phyloP scores from a whole-genome alignment of 2,113 vertebrate genomes.

The Spilogale gracilis region DNA sequence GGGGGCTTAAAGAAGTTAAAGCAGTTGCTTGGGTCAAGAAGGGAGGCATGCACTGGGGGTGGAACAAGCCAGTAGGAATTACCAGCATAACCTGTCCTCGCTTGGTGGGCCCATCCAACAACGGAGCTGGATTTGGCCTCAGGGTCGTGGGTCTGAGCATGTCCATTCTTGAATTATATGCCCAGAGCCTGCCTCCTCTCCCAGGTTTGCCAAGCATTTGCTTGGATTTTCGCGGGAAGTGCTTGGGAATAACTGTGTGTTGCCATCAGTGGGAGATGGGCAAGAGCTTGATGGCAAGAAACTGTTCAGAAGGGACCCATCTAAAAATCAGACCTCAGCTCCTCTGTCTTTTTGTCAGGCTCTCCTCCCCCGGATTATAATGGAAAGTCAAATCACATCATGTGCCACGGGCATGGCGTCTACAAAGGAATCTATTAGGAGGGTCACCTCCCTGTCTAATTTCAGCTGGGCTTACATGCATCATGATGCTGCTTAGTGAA shows the following conservation, averaged over 20 bases:
- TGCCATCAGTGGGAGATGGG: not conserved
- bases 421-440: slow-evolving; percentile 54
- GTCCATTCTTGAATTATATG: not conserved
- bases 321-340: slow-evolving; percentile 25
- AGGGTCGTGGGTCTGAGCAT: not conserved
- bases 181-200: not conserved
- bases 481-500: not conserved
- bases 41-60: not conserved
- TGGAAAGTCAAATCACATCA: slow-evolving; percentile 60
- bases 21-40: not conserved
- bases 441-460: slow-evolving; percentile 66
- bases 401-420: slow-evolving; percentile 26
- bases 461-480: slow-evolving; percentile 11
- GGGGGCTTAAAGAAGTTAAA: not conserved
- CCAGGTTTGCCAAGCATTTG: not conserved
- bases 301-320: not conserved
- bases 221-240: slow-evolving; percentile 7
- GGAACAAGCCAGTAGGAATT: not conserved
- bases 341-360: slow-evolving; percentile 5
- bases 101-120: not conserved
- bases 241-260: not conserved
- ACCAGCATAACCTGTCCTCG: not conserved
- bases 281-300: not conserved
- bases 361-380: slow-evolving; percentile 51
- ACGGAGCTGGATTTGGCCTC: not conserved